Evolutionary conservation across 2,888 invertebrate genomes (phyloP), one percentile per base, ranked within the genome.

Genomic region (Itoplectis maculator): DNA sequence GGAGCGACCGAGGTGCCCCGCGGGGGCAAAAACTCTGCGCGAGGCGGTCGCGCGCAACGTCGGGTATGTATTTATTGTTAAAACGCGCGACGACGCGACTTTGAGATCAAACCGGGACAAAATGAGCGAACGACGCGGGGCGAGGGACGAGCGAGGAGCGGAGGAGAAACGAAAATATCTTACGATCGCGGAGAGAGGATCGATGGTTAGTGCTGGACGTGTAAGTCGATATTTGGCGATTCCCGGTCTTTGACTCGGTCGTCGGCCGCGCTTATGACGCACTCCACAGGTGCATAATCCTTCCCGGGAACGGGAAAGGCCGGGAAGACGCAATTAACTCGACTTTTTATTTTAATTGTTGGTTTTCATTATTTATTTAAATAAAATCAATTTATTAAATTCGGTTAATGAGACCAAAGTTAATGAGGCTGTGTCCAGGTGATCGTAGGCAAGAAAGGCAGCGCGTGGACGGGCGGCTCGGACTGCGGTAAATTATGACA

Each of bases 401-500:
- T n/a, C n/a, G n/a, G n/a, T n/a, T n/a, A n/a, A n/a, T n/a, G n/a
- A n/a, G n/a, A n/a, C n/a, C n/a, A 8, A 0, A 51, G 15, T 65
- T 18, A 54, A 35, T 15, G 4, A 29, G 3, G 29, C 23, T 15
- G 13, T 9, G 13, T 40, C 45, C 76, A 47, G 51, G 79, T 78
- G 68, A 20, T n/a, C 47, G 47, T 15, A 40, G 23, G 15, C 54
- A 37, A 42, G 20, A 47, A 81, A 54, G n/a, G 49, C 42, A n/a
- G 45, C 79, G 72, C 79, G 80, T 77, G 69, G 47, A 79, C 20
- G n/a, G n/a, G n/a, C 75, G 69, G 65, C 73, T 74, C 51, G 61
- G 51, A 61, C n/a, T n/a, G 8, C 65, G 65, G 84, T 91, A 88
- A 91, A 86, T 91, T 88, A 90, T 90, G 86, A 88, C 85, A 87